Conservation (phyloP, 2,113 vertebrate species). For the Spea multiplicata region DNA sequence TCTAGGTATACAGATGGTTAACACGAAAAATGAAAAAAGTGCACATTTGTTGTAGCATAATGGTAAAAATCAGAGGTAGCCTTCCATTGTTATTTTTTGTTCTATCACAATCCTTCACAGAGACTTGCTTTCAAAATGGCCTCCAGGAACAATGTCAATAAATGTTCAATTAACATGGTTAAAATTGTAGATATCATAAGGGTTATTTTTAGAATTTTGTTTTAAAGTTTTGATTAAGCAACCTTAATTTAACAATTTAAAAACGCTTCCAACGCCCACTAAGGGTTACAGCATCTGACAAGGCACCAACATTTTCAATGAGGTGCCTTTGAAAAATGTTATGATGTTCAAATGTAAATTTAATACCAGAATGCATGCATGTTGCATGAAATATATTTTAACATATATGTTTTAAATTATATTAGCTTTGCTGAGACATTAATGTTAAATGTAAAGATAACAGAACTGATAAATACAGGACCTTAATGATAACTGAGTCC, state of each 20-base stretch:
- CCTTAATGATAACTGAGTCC: slow-evolving; percentile 57
- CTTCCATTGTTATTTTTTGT: slow-evolving; percentile 67
- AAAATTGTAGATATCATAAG: too few species aligned
- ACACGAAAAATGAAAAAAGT: slow-evolving; percentile 56
- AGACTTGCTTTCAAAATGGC: slow-evolving; percentile 65
- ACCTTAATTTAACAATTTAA: too few species aligned
- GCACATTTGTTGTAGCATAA: slow-evolving; percentile 72
- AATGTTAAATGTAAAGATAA: neutral
- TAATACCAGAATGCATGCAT: neutral
- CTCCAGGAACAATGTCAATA: slow-evolving; percentile 54
- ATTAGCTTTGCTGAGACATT: neutral
- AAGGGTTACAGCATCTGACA: too few species aligned
- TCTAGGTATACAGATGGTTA: slow-evolving; percentile 21
- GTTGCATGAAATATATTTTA: neutral
- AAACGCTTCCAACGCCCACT: too few species aligned
- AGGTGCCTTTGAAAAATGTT: slow-evolving; percentile 49
- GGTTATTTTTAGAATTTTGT: too few species aligned
- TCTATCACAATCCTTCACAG: slow-evolving; percentile 62
- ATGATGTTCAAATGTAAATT: slow-evolving; percentile 32
- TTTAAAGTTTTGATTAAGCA: too few species aligned
- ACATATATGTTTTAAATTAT: neutral
- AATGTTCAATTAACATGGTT: slow-evolving; percentile 48
- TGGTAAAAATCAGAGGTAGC: slow-evolving; percentile 76
- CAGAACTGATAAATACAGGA: neutral
- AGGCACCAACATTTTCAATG: slow-evolving; percentile 12